Evolutionary conservation across 2,797 vertebrate genomes (phyloP).

Genomic region (Falco naumanni): DNA sequence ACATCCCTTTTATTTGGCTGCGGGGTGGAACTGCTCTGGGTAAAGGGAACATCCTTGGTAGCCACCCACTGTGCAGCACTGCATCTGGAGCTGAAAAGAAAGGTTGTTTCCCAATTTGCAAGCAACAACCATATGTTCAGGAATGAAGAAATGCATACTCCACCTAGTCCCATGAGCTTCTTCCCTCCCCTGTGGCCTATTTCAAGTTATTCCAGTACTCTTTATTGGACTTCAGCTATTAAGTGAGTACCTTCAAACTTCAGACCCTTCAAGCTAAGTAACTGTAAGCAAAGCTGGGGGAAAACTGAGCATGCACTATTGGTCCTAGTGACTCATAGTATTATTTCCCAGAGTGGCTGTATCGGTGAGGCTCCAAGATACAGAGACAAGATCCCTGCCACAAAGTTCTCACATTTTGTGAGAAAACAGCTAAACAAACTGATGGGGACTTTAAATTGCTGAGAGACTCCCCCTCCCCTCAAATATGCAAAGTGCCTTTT

Average conservation of each 20-base stretch:
- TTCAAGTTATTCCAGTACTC: not conserved
- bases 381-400: not conserved
- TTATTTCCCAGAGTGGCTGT: not conserved
- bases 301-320: not conserved
- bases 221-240: not conserved
- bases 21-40: not conserved
- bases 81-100: not conserved
- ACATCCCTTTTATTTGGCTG: not conserved
- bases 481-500: not conserved
- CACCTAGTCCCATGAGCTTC: not conserved
- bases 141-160: not conserved
- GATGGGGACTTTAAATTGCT: not conserved
- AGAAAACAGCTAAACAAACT: not conserved
- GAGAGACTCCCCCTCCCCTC: not conserved
- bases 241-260: not conserved
- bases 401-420: not conserved
- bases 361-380: not conserved
- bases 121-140: not conserved
- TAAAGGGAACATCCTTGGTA: not conserved
- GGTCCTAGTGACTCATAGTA: constrained; percentile 26
- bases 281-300: not conserved
- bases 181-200: not conserved
- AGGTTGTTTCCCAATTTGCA: constrained; percentile 1
- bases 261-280: not conserved
- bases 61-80: not conserved